Base-by-base conservation (phyloP, 1,140 invertebrate genomes). In the Diachasma alloeum region DNA sequence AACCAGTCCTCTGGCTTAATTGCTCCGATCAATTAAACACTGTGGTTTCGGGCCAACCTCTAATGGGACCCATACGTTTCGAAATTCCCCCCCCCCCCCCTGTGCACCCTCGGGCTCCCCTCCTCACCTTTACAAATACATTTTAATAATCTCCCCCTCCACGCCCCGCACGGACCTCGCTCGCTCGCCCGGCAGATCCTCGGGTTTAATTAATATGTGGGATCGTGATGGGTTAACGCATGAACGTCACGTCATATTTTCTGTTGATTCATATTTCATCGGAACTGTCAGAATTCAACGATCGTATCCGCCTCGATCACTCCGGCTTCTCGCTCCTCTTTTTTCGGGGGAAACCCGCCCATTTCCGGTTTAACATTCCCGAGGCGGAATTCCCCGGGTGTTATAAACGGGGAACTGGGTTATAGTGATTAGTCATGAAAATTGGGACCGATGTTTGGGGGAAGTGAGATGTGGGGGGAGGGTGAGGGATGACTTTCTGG, bases 21-120 rank as follows among this genome's bases (percentile, higher is more conserved):
- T 84, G 85, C 83, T 79, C 83, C 83, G 84, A 86, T 86, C 84
- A 85, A 86, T 86, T 86, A 86, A 82, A 81, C 82, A 82, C 78
- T 77, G 83, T 81, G 80, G 81, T 85, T 86, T 86, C 66, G 83
- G 81, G 81, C 26, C 36, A 68, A 81, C 75, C 36, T 79, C 72
- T 85, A 85, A 86, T 83, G 83, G 83, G 81, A 71, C 26, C 48
- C 83, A 82, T 86, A 84, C 83, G 79, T 86, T 85, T 84, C 70
- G 39, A 68, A 68, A 6, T 42, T 26, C 15, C 24, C 22, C n/a
- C 19, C n/a, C 53, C 44, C 10, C 44, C 10, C 44, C 10, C 44
- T 2, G 11, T 9, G 3, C 10, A 11, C 17, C 48, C 48, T 53
- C 48, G 9, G 39, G 39, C 13, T 53, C 48, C 48, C 48, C 15